A percentile compares a stretch with the other conserved stretches of the same genome.
phyloP scores from a whole-genome alignment of 2,888 invertebrate species.

The Drosophila setosimentum region DNA sequence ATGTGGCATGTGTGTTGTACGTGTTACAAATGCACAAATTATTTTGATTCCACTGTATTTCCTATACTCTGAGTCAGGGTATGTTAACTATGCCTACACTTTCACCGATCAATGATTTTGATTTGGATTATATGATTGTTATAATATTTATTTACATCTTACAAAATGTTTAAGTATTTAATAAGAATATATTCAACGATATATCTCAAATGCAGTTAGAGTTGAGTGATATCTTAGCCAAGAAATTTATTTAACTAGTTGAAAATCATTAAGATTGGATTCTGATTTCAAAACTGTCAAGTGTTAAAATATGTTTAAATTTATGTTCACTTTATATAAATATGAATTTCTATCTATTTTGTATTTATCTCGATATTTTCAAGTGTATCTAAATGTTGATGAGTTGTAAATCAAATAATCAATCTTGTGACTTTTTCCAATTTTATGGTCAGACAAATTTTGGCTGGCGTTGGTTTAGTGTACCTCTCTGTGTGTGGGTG shows the following conservation, averaged over 20 bases:
- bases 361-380: background rate
- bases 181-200: too few species aligned
- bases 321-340: background rate
- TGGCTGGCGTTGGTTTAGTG: constrained; percentile 33
- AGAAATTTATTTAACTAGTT: too few species aligned
- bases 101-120: background rate
- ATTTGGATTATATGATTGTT: background rate
- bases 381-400: constrained; percentile 11
- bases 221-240: too few species aligned
- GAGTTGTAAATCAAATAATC: background rate
- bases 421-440: constrained; percentile 38
- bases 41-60: constrained; percentile 23
- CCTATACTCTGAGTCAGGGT: constrained; percentile 4
- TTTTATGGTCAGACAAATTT: constrained; percentile 60
- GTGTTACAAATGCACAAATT: constrained; percentile 51
- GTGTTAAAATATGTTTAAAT: background rate
- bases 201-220: too few species aligned
- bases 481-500: background rate
- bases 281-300: background rate
- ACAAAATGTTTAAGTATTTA: background rate
- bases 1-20: constrained; percentile 46
- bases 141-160: too few species aligned
- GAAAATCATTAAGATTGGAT: too few species aligned
- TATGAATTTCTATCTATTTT: background rate
- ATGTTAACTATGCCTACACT: background rate